Conservation (phyloP, 2,113 vertebrate species). For the Elachura formosa region DNA sequence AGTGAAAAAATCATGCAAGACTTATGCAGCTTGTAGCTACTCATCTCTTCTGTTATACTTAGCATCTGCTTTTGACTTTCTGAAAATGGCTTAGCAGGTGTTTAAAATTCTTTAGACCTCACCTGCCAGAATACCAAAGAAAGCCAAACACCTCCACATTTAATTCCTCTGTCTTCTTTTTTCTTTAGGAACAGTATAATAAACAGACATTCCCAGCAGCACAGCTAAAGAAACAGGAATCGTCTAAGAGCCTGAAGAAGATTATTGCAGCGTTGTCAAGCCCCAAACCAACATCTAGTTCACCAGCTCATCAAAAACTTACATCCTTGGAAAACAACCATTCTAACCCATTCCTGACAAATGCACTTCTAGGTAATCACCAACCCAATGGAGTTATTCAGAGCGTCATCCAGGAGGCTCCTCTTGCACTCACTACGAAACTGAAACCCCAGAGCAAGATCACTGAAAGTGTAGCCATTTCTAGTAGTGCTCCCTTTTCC, state of each 20-base stretch:
- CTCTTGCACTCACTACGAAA: constrained; percentile 89
- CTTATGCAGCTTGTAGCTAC: not conserved
- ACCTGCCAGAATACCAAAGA: not conserved
- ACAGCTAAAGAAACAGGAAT: constrained; percentile 80
- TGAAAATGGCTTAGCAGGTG: not conserved
- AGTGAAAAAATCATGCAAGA: not conserved
- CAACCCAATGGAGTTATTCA: constrained; percentile 83
- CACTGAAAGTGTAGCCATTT: constrained; percentile 68
- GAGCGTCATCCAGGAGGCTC: constrained; percentile 85
- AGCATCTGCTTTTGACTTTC: not conserved
- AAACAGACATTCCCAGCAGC: constrained; percentile 79
- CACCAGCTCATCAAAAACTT: constrained; percentile 75
- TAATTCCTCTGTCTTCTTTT: constrained; percentile 39
- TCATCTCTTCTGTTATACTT: not conserved
- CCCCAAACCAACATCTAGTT: constrained; percentile 75
- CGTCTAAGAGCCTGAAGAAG: constrained; percentile 81
- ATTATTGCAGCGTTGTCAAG: constrained; percentile 77
- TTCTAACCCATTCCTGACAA: constrained; percentile 86
- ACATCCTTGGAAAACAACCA: constrained; percentile 76
- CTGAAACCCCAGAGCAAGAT: constrained; percentile 75
- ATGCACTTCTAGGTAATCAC: constrained; percentile 90
- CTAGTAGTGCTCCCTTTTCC: constrained; percentile 71
- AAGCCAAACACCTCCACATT: not conserved
- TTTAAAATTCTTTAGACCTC: not conserved
- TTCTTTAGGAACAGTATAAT: constrained; percentile 81